phyloP scores from a whole-genome alignment of 2,113 vertebrate genomes.

The Scalopus aquaticus region DNA sequence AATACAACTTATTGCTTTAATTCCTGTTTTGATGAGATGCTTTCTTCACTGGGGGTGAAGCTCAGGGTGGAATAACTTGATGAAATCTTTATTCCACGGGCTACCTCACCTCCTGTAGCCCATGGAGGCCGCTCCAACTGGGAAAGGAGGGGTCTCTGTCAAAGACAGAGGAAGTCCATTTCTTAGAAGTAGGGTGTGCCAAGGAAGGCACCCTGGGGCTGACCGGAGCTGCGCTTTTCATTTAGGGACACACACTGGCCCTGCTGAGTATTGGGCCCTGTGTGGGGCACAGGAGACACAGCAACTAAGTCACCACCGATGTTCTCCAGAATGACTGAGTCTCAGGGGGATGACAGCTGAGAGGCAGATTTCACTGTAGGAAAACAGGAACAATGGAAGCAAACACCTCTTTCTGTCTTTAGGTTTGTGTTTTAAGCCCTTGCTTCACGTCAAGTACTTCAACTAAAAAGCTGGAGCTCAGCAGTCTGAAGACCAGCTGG shows the following conservation, averaged over 20 bases:
- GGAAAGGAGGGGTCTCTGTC: neutral
- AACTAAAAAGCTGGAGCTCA: neutral
- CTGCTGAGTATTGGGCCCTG: rapidly evolving
- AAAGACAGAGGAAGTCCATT: neutral
- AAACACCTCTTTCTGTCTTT: neutral
- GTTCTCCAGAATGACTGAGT: neutral
- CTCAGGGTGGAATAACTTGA: neutral
- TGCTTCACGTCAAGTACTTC: neutral
- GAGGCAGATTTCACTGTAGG: rapidly evolving
- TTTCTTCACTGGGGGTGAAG: neutral
- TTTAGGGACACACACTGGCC: too few species aligned
- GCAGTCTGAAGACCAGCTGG: neutral
- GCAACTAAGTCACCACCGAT: neutral
- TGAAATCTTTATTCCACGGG: neutral
- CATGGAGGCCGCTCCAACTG: neutral
- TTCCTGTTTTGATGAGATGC: conserved; percentile 35
- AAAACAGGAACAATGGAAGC: neutral
- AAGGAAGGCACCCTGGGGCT: rapidly evolving
- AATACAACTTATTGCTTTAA: conserved; percentile 48
- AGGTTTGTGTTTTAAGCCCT: neutral
- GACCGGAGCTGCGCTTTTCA: too few species aligned
- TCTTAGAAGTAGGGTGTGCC: rapidly evolving
- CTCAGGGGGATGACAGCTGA: neutral
- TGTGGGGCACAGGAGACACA: neutral
- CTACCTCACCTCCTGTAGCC: neutral